Percentiles rank a stretch among this genome's conserved stretches.
Conservation (phyloP, 2,113 vertebrate species). For the Gadus macrocephalus region DNA sequence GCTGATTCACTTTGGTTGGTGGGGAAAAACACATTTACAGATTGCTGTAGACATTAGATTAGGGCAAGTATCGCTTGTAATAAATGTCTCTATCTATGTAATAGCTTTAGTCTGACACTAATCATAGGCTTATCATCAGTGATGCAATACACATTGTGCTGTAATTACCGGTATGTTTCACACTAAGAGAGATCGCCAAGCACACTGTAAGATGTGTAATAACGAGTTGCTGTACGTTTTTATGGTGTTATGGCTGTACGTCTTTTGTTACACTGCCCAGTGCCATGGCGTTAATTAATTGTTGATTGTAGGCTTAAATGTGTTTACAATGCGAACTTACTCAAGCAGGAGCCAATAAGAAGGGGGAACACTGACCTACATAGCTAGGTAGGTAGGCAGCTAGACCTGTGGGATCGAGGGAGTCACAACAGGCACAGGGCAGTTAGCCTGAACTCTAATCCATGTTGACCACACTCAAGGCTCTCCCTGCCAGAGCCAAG, state of each 20-base stretch:
- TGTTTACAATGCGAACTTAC: background rate
- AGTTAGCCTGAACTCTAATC: slow-evolving; percentile 46
- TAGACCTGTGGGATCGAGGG: slow-evolving; percentile 23
- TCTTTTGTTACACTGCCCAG: no score
- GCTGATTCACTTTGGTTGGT: background rate
- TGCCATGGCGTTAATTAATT: background rate
- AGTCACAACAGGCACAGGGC: slow-evolving; percentile 35
- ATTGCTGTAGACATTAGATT: no score
- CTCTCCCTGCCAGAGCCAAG: slow-evolving; percentile 10
- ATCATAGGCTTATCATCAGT: no score
- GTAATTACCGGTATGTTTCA: no score
- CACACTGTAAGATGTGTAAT: no score
- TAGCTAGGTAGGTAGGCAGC: slow-evolving; percentile 11
- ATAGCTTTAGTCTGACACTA: no score
- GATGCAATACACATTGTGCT: no score
- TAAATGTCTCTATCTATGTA: no score
- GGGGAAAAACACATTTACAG: background rate
- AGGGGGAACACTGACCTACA: slow-evolving; percentile 1
- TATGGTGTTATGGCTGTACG: no score
- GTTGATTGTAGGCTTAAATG: background rate
- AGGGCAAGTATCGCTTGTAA: no score
- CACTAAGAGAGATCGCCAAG: no score
- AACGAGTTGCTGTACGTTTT: no score
- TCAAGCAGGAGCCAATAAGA: background rate
- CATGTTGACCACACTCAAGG: slow-evolving; percentile 35